Evolutionary conservation across 92 coral and sea anemone genomes (phyloP), one percentile per base, ranked within the genome.

Genomic region (Hydrozoanthus gracilis): DNA sequence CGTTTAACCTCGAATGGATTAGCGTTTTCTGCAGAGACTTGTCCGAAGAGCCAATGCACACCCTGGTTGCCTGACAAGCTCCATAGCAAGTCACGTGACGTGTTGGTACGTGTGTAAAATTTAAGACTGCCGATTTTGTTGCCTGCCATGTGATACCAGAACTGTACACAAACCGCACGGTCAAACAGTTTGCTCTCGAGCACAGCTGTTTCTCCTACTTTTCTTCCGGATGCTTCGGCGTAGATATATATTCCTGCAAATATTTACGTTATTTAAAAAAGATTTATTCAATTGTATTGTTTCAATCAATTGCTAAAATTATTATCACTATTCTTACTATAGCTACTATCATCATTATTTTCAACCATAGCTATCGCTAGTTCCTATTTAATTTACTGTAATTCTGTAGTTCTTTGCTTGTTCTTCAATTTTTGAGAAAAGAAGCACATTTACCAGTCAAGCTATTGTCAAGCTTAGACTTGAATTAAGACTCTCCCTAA

Each of bases 121-220:
- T 76, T 77, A 17, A 94, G 88, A 7, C 54, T 73, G 9, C 98
- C 98, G 13, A 78, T 88, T 7, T 94, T 83, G 7, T 54, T 74
- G 4, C 98, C 98, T 20, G 73, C 90, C 98, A 94, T 94, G 87
- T 94, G 95, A 82, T 94, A 94, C 98, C 98, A 94, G 88, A 94
- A 94, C 71, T 91, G 88, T 6, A 90, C 69, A 64, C 98, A 94
- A 6, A 91, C 88, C n/a, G 89, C 70, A 35, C 64, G 73, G 15
- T 92, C 77, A 3, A 92, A 86, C 16, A 14, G 60, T 39, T 89
- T 85, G n/a, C 86, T 94, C 0, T 61, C 51, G 66, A 94, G 76
- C 44, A 73, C 51, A 1, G 95, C 98, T 12, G 78, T 69, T 11
- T 92, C 90, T 48, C 91, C 94, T 4, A 83, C 47, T 44, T 77